These are phyloP conservation scores for Drosophila helvetica DNA, from an alignment of 2,888 invertebrate species.

Conservation along the genomic window DNA sequence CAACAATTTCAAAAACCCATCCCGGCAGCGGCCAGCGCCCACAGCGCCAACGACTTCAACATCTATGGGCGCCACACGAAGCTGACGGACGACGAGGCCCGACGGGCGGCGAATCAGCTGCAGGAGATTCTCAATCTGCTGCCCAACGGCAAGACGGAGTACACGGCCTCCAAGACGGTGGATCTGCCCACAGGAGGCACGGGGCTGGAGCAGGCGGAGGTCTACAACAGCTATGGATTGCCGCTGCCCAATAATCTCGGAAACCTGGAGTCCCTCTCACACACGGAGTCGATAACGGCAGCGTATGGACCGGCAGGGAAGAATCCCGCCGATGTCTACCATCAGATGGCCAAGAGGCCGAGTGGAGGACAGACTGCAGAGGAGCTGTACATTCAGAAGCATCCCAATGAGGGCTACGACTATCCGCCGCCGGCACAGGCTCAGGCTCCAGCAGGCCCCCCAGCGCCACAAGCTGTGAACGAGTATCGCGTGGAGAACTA, in stretches of 20 bases:
- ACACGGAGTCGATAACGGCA: conserved; percentile 82
- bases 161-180: conserved; percentile 80
- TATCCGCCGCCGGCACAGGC: conserved; percentile 57
- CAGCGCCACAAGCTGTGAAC: conserved; percentile 36
- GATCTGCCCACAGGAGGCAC: conserved; percentile 37
- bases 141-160: conserved; percentile 81
- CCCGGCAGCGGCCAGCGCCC: conserved; percentile 46
- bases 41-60: conserved; percentile 75
- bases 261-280: conserved; percentile 81
- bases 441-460: not conserved
- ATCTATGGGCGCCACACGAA: conserved; percentile 82
- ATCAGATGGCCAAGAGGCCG: conserved; percentile 81
- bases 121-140: conserved; percentile 82
- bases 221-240: conserved; percentile 66
- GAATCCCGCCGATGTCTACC: conserved; percentile 80
- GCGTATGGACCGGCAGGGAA: conserved; percentile 74
- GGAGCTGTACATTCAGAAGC: conserved; percentile 78
- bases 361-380: conserved; percentile 72
- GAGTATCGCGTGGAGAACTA: conserved; percentile 75
- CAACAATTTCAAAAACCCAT: conserved; percentile 5
- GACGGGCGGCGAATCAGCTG: conserved; percentile 80
- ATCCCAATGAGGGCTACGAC: conserved; percentile 81
- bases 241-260: conserved; percentile 77
- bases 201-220: conserved; percentile 63
- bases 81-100: conserved; percentile 80